phyloP scores from a whole-genome alignment of 2,888 invertebrate species.

The Cheilosia vernalis region DNA sequence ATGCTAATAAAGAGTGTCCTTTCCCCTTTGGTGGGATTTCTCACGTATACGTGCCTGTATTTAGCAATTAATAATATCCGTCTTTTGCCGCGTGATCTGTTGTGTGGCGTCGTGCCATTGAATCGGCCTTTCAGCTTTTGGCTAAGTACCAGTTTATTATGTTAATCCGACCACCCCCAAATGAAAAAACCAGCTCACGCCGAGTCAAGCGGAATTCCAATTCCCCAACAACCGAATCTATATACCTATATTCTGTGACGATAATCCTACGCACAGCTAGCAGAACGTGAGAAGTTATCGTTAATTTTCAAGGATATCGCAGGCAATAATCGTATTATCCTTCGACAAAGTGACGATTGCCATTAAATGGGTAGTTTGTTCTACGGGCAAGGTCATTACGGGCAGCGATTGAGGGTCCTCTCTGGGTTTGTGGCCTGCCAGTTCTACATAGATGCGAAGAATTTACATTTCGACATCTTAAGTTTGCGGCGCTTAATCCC shows the following conservation, averaged over 20 bases:
- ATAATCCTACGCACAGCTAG: slow-evolving; percentile 12
- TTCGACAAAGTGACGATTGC: slow-evolving; percentile 74
- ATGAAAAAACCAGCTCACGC: background rate
- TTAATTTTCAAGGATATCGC: slow-evolving; percentile 71
- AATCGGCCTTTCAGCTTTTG: slow-evolving; percentile 24
- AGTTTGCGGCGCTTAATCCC: slow-evolving; percentile 27
- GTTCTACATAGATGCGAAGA: background rate
- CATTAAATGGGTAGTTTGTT: slow-evolving; percentile 69
- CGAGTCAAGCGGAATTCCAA: slow-evolving; percentile 13
- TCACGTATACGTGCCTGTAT: slow-evolving; percentile 4
- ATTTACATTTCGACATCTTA: background rate
- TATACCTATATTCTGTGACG: background rate
- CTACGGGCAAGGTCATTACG: slow-evolving; percentile 51
- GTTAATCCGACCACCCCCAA: slow-evolving; percentile 30
- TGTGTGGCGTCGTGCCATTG: background rate
- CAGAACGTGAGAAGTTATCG: slow-evolving; percentile 60
- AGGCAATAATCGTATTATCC: slow-evolving; percentile 71
- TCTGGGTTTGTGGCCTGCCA: slow-evolving; percentile 16
- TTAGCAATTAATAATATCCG: slow-evolving; percentile 64
- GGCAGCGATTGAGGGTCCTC: slow-evolving; percentile 50
- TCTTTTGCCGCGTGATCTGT: slow-evolving; percentile 21
- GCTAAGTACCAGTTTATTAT: slow-evolving; percentile 57
- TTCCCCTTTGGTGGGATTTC: slow-evolving; percentile 9
- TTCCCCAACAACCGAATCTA: background rate
- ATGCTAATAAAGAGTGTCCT: slow-evolving; percentile 40